Percentiles rank a stretch among this genome's conserved stretches.
Conservation (phyloP, 2,888 invertebrate species). For the Rhingia rostrata region DNA sequence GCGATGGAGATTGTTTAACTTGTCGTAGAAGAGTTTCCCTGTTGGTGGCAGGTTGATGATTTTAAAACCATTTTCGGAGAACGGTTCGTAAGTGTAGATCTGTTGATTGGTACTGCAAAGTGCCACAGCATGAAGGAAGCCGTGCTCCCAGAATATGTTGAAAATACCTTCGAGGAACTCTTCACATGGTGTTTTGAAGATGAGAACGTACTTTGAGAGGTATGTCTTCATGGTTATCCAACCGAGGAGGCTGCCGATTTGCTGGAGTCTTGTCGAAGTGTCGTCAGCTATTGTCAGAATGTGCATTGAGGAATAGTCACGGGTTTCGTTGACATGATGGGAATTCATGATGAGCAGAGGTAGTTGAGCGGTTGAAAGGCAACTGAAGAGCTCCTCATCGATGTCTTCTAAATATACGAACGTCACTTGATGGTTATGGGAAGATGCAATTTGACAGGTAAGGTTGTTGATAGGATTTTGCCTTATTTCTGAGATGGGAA, state of each 20-base stretch:
- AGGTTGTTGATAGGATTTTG: neutral
- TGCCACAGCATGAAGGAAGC: conserved; percentile 77
- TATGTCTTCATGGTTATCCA: conserved; percentile 71
- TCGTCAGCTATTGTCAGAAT: conserved; percentile 31
- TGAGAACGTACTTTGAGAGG: conserved; percentile 78
- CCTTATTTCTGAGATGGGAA: neutral
- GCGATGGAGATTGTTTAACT: conserved; percentile 77
- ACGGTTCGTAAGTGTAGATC: conserved; percentile 79
- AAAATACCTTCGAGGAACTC: conserved; percentile 75
- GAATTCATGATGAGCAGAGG: neutral
- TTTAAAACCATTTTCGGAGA: conserved; percentile 75
- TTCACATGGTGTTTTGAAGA: conserved; percentile 76
- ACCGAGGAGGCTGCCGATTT: neutral
- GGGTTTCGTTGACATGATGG: neutral
- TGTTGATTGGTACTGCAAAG: conserved; percentile 53
- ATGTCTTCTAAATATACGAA: conserved; percentile 46
- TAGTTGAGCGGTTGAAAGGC: conserved; percentile 12
- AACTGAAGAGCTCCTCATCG: conserved; percentile 22
- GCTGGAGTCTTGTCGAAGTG: neutral
- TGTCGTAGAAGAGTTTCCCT: conserved; percentile 76
- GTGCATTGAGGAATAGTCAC: conserved; percentile 30
- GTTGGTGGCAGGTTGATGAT: conserved; percentile 51
- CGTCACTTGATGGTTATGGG: conserved; percentile 11
- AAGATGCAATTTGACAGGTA: conserved; percentile 38
- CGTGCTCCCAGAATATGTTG: conserved; percentile 76